Evolutionary conservation across 1,140 invertebrate species (phyloP).

Genomic region (Magallana ariakensis): DNA sequence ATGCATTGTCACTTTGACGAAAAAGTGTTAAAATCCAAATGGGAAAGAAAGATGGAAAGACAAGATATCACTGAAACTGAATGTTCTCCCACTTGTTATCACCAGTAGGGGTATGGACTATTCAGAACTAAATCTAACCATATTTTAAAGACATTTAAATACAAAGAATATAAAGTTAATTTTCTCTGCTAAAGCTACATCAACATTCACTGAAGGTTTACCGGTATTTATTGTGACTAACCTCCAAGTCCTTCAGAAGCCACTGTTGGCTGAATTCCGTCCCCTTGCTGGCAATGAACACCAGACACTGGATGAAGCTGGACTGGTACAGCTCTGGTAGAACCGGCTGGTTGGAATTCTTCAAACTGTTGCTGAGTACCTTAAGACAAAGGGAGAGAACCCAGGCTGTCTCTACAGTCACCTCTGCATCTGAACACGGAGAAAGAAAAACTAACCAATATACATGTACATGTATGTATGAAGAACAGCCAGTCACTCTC

Average conservation of each 20-base stretch:
- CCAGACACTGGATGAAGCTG: conserved; percentile 76
- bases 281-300: conserved; percentile 75
- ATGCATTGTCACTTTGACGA: too few species aligned
- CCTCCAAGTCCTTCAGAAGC: conserved; percentile 78
- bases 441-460: too few species aligned
- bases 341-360: conserved; percentile 52
- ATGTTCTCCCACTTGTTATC: too few species aligned
- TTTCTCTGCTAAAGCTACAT: too few species aligned
- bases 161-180: too few species aligned
- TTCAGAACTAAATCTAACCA: too few species aligned
- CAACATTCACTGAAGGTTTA: too few species aligned
- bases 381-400: conserved; percentile 76
- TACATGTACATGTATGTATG: conserved; percentile 31
- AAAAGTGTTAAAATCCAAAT: too few species aligned
- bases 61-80: too few species aligned
- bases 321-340: conserved; percentile 67
- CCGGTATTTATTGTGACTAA: conserved; percentile 51
- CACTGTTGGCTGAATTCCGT: conserved; percentile 78
- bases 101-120: too few species aligned
- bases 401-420: conserved; percentile 75
- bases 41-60: too few species aligned
- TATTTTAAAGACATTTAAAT: too few species aligned
- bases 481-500: not conserved
- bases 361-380: conserved; percentile 72
- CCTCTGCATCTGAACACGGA: conserved; percentile 59